Evolutionary conservation across 37 sponge, comb jelly and placozoan genomes (phyloP), one percentile per base, ranked within the genome.

Genomic region (Corticium candelabrum): DNA sequence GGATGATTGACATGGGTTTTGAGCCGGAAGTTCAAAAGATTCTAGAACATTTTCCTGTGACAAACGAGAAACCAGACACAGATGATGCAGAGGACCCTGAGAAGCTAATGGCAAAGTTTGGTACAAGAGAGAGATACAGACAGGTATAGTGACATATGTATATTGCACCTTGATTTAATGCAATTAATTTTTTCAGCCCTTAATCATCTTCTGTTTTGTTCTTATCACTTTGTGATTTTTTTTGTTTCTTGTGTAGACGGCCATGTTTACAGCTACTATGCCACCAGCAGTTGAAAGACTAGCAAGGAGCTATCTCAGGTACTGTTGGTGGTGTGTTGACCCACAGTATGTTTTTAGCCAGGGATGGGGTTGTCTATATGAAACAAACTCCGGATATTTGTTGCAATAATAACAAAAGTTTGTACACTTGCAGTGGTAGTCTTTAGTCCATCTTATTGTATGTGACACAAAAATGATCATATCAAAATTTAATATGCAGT

Each of bases 201-300:
- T n/a, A n/a, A n/a, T n/a, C n/a, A n/a, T n/a, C n/a, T 29, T 27
- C 41, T 77, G 1, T 40, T 40, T 34, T 3, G 68, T n/a, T 2
- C 30, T 1, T 62, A 29, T 77, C 1, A 5, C 74, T 27, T 80
- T 78, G 4, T 41, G 7, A 79, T 80, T 21, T 37, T 40, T 37
- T 37, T 15, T 35, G 34, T 41, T 0, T 11, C 40, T n/a, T 68
- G 11, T 43, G 40, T 68, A 96, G 89, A 97, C 99, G 2, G 99
- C 92, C 76, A 97, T 97, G 99, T 97, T 94, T 77, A 93, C 97
- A 3, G 99, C 99, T 62, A 97, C 99, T 69, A 97, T 97, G 99
- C 99, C 99, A 4, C 79, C 99, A 0, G 84, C 94, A 29, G 92
- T 97, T 39, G 99, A 97, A 82, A 78, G 92, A 36, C 79, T 97